A percentile compares a stretch with the other conserved stretches of the same genome.
Evolutionary conservation across 2,797 vertebrate genomes (phyloP).

Genomic region (Sebastes baramenuke): DNA sequence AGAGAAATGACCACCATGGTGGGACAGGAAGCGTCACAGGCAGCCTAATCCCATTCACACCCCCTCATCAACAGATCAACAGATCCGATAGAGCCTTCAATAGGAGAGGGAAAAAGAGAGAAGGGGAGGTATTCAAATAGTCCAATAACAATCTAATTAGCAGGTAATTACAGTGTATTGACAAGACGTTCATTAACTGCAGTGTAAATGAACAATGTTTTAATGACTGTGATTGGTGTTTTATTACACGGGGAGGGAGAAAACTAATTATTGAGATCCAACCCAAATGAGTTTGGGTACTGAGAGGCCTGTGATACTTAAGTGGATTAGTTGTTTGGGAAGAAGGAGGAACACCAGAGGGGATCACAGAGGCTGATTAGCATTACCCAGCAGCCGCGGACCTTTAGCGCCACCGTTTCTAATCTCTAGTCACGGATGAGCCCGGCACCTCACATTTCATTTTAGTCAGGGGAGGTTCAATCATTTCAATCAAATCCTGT

Average conservation of each 20-base stretch:
- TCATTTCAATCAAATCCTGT: constrained; percentile 17
- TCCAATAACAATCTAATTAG: constrained; percentile 39
- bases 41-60: constrained; percentile 22
- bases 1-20: not conserved
- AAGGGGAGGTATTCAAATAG: not conserved
- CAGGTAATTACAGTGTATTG: constrained; percentile 26
- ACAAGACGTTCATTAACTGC: constrained; percentile 9
- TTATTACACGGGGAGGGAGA: constrained; percentile 17
- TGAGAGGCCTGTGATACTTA: constrained; percentile 47
- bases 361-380: constrained; percentile 49
- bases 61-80: constrained; percentile 17
- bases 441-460: constrained; percentile 41
- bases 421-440: constrained; percentile 53
- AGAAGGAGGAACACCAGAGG: constrained; percentile 38
- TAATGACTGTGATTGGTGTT: constrained; percentile 23
- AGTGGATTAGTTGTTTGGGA: constrained; percentile 62
- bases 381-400: constrained; percentile 33
- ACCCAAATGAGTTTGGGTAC: constrained; percentile 15
- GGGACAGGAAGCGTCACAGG: constrained; percentile 1
- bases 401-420: constrained; percentile 27
- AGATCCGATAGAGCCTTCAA: not conserved
- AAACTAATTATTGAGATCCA: constrained; percentile 31
- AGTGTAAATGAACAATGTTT: constrained; percentile 26
- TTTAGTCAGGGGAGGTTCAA: constrained; percentile 10
- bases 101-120: not conserved